Conservation (phyloP, 2,113 vertebrate species). For the Oncorhynchus masou region DNA sequence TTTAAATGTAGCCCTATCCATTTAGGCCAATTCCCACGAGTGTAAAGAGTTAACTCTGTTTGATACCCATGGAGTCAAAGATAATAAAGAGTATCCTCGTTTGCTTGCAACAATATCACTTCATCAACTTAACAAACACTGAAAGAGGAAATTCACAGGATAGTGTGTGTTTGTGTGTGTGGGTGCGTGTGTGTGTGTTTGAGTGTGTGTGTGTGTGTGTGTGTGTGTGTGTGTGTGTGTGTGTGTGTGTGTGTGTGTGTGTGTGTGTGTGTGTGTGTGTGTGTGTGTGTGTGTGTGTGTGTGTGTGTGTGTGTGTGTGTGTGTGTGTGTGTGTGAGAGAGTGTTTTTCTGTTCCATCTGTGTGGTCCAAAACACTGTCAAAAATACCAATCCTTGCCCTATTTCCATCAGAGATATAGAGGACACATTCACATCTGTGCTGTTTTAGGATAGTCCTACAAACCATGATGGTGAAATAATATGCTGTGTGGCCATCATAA, state of each 20-base stretch:
- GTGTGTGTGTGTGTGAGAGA: constrained; percentile 9
- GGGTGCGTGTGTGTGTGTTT: not conserved
- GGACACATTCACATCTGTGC: not conserved
- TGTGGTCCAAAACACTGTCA: not conserved
- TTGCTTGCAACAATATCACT: constrained; percentile 20
- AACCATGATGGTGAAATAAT: not conserved
- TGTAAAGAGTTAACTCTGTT: no score
- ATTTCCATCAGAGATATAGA: not conserved
- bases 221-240: no score
- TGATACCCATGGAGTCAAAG: no score
- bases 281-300: constrained; percentile 2
- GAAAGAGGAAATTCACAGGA: not conserved
- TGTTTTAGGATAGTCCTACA: not conserved
- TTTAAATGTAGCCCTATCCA: no score
- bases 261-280: not conserved
- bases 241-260: constrained; percentile 8
- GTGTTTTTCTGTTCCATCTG: not conserved
- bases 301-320: not conserved
- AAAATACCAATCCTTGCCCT: not conserved
- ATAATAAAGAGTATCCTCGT: no score
- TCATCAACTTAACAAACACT: not conserved
- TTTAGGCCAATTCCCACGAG: no score
- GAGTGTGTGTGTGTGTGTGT: no score
- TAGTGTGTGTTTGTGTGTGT: constrained; percentile 7
- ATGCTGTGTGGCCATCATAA: not conserved